A percentile compares a stretch with the other conserved stretches of the same genome.
phyloP scores from a whole-genome alignment of 2,888 invertebrate species.

The Nomada fabriciana region DNA sequence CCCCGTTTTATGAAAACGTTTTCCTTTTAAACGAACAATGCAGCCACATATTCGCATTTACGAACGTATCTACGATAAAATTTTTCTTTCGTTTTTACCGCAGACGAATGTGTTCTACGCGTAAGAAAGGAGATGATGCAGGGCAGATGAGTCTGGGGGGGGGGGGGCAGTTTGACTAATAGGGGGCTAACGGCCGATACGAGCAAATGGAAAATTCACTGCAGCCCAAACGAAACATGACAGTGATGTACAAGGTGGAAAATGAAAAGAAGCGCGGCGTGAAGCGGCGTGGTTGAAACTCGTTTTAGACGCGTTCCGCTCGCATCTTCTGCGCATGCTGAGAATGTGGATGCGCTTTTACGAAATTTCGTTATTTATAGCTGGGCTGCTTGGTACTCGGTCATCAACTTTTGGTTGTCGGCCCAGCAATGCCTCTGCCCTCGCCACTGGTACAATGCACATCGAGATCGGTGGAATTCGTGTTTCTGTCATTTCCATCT shows the following conservation, averaged over 20 bases:
- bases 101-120: no score
- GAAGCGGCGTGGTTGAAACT: conserved; percentile 44
- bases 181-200: conserved; percentile 59
- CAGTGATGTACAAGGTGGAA: conserved; percentile 71
- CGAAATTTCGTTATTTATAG: conserved; percentile 72
- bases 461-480: conserved; percentile 1
- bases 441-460: background rate
- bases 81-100: no score
- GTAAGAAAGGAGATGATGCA: background rate
- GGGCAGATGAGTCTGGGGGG: background rate
- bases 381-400: conserved; percentile 12
- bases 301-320: conserved; percentile 54
- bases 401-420: conserved; percentile 28
- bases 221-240: conserved; percentile 66
- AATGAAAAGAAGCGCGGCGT: conserved; percentile 67
- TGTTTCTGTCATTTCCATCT: no score
- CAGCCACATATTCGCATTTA: no score
- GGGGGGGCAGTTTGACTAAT: conserved; percentile 62
- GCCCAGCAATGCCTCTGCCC: conserved; percentile 47
- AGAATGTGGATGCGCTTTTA: conserved; percentile 63
- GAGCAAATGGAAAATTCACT: conserved; percentile 62
- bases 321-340: conserved; percentile 23
- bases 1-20: no score
- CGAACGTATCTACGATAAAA: no score
- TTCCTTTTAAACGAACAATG: no score